Conservation (phyloP, 2,888 invertebrate species). For the Drosophila flavopinicola region DNA sequence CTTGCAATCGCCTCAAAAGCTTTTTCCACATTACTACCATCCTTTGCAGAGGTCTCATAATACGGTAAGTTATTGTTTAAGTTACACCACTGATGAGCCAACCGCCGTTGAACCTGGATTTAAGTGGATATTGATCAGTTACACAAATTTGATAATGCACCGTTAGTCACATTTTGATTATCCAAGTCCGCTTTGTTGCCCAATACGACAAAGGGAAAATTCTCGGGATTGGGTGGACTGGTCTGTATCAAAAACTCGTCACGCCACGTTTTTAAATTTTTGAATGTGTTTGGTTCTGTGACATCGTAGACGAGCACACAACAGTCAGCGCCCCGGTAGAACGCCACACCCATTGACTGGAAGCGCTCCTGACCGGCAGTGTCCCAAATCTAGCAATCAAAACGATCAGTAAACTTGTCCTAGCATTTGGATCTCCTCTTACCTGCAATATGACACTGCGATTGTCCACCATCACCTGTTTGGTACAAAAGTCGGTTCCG, state of each 20-base stretch:
- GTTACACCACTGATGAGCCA: constrained; percentile 99
- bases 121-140: not conserved
- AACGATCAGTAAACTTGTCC: not conserved
- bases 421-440: constrained; percentile 16
- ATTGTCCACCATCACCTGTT: constrained; percentile 99
- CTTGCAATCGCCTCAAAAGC: constrained; percentile 99
- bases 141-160: not conserved
- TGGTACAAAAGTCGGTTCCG: constrained; percentile 99
- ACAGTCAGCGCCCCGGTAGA: constrained; percentile 99
- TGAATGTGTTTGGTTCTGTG: constrained; percentile 98
- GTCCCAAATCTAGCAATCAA: constrained; percentile 93
- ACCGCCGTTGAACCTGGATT: constrained; percentile 90
- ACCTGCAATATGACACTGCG: constrained; percentile 98
- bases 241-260: constrained; percentile 99
- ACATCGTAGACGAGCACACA: constrained; percentile 99
- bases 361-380: constrained; percentile 99
- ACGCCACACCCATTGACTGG: constrained; percentile 98
- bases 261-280: constrained; percentile 99
- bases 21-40: constrained; percentile 99
- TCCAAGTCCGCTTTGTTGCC: constrained; percentile 98
- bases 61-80: constrained; percentile 99
- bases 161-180: constrained; percentile 90
- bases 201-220: constrained; percentile 99
- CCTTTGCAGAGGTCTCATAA: constrained; percentile 99
- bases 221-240: constrained; percentile 98